Conservation (phyloP, 2,797 vertebrate genomes). For the Ibycter americanus region DNA sequence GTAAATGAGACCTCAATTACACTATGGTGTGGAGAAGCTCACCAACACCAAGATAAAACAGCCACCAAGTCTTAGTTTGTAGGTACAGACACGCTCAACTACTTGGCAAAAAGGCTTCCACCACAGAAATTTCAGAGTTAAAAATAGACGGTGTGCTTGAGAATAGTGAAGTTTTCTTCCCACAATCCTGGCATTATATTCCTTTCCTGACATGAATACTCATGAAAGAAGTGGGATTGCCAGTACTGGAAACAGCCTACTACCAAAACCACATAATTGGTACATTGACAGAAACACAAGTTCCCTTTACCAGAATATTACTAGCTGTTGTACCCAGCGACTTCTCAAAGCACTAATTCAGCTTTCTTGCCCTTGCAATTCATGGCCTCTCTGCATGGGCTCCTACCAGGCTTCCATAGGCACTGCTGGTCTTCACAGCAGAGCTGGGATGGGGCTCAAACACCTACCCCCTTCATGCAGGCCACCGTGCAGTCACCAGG, state of each 20-base stretch:
- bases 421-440: background rate
- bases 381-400: background rate
- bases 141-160: conserved; percentile 8
- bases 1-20: background rate
- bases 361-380: background rate
- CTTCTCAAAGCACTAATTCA: background rate
- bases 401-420: background rate
- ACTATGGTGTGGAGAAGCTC: background rate
- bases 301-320: background rate
- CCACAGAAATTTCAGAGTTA: conserved; percentile 7
- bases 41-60: background rate
- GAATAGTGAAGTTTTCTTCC: background rate
- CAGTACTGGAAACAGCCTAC: background rate
- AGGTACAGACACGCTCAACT: background rate
- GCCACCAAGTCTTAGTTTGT: background rate
- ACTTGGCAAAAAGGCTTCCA: background rate
- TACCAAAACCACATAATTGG: background rate
- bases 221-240: background rate
- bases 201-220: background rate
- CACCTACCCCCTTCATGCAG: no score
- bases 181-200: background rate
- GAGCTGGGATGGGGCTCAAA: background rate
- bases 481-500: background rate
- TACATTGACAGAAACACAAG: background rate
- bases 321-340: background rate